phyloP scores from a whole-genome alignment of 2,888 invertebrate species.

The Listrodromus nycthemerus region DNA sequence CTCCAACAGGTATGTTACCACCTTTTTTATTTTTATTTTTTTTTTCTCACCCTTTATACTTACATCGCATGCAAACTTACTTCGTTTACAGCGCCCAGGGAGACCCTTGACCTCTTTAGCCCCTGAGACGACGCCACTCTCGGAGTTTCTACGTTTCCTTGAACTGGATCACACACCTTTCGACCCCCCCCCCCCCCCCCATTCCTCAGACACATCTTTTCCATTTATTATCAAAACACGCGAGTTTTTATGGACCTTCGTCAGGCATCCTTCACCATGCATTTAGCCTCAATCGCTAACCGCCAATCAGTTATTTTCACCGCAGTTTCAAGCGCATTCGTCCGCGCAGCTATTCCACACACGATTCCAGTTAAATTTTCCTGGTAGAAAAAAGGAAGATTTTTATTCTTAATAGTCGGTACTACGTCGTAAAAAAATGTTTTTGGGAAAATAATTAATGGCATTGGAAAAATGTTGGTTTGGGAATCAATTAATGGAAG shows the following conservation, averaged over 20 bases:
- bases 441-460: too few relatives aligned
- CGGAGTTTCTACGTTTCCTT: conserved; percentile 58
- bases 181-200: neutral
- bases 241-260: conserved; percentile 14
- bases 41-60: neutral
- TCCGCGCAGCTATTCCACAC: neutral
- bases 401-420: too few relatives aligned
- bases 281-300: conserved; percentile 3
- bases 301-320: conserved; percentile 10
- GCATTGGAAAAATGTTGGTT: too few relatives aligned
- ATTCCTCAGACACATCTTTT: neutral
- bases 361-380: neutral
- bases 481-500: too few relatives aligned
- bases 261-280: conserved; percentile 20
- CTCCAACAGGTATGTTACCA: conserved; percentile 89
- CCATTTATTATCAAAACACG: conserved; percentile 49
- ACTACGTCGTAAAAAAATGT: too few relatives aligned
- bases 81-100: neutral
- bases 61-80: neutral
- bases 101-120: conserved; percentile 51
- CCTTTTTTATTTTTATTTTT: neutral
- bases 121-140: neutral
- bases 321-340: neutral
- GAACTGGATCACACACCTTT: conserved; percentile 54
- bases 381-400: neutral